Evolutionary conservation across 1,140 invertebrate genomes (phyloP).

Genomic region (Drosophila mojavensis): DNA sequence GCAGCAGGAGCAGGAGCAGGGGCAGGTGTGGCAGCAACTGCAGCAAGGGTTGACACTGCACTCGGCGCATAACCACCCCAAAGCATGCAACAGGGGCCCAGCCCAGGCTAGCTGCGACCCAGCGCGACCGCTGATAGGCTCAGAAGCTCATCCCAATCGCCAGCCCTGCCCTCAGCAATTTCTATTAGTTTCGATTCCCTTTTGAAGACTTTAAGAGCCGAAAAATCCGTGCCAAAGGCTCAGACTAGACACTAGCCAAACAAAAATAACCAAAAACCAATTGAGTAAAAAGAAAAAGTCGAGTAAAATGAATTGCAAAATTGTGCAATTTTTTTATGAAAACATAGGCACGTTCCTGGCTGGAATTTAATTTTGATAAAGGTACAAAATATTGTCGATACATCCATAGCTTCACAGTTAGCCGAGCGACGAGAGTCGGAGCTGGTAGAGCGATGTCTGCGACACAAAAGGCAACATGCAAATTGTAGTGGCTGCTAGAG

Average conservation of each 20-base stretch:
- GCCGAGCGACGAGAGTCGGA: slow-evolving; percentile 1
- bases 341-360: slow-evolving; percentile 55
- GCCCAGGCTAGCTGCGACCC: neutral
- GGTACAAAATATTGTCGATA: slow-evolving; percentile 83
- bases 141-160: neutral
- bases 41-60: slow-evolving; percentile 48
- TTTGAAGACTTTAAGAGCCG: slow-evolving; percentile 16
- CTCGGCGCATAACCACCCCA: slow-evolving; percentile 30
- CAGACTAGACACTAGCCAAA: slow-evolving; percentile 5
- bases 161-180: neutral
- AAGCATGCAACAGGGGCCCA: slow-evolving; percentile 18
- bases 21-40: slow-evolving; percentile 10
- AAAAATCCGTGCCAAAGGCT: neutral
- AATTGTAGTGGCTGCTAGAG: neutral
- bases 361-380: slow-evolving; percentile 84
- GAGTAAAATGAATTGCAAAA: neutral
- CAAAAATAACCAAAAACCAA: slow-evolving; percentile 24
- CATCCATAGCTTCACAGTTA: slow-evolving; percentile 51
- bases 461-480: neutral
- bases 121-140: slow-evolving; percentile 32
- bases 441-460: slow-evolving; percentile 16
- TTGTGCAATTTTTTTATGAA: slow-evolving; percentile 28
- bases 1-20: slow-evolving; percentile 10
- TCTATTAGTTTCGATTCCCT: slow-evolving; percentile 1
- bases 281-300: slow-evolving; percentile 25